Conservation (phyloP, 1,140 invertebrate genomes). For the Drosophila baimaii region DNA sequence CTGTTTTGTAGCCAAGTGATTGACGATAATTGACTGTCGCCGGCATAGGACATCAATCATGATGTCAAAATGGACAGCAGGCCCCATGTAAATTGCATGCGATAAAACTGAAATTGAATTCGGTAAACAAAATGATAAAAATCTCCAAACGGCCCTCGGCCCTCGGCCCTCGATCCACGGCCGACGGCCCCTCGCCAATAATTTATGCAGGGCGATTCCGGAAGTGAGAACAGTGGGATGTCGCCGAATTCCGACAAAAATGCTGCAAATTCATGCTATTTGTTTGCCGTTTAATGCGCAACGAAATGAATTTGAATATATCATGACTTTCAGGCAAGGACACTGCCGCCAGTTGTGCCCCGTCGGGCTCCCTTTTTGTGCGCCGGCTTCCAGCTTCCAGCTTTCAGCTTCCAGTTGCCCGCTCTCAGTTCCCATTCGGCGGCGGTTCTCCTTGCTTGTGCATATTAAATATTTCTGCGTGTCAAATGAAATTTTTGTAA, state of each 20-base stretch:
- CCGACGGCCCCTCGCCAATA: slow-evolving; percentile 38
- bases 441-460: slow-evolving; percentile 23
- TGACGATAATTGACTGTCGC: slow-evolving; percentile 82
- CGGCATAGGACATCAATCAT: slow-evolving; percentile 76
- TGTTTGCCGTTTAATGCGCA: slow-evolving; percentile 66
- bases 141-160: slow-evolving; percentile 36
- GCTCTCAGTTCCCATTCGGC: not conserved
- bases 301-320: slow-evolving; percentile 73
- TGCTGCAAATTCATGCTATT: slow-evolving; percentile 67
- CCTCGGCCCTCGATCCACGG: not conserved
- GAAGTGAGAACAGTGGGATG: slow-evolving; percentile 23
- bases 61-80: slow-evolving; percentile 77
- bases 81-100: slow-evolving; percentile 78
- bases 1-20: slow-evolving; percentile 64
- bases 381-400: not conserved
- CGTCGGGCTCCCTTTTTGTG: not conserved
- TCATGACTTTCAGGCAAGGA: slow-evolving; percentile 62
- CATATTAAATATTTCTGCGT: slow-evolving; percentile 77
- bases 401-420: not conserved
- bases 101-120: slow-evolving; percentile 80
- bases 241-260: slow-evolving; percentile 25
- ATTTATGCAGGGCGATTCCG: slow-evolving; percentile 63
- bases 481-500: slow-evolving; percentile 76
- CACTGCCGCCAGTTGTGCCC: slow-evolving; percentile 8
- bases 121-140: slow-evolving; percentile 79